Conservation (phyloP, 2,888 invertebrate species). For the Agapetus fuscipes region DNA sequence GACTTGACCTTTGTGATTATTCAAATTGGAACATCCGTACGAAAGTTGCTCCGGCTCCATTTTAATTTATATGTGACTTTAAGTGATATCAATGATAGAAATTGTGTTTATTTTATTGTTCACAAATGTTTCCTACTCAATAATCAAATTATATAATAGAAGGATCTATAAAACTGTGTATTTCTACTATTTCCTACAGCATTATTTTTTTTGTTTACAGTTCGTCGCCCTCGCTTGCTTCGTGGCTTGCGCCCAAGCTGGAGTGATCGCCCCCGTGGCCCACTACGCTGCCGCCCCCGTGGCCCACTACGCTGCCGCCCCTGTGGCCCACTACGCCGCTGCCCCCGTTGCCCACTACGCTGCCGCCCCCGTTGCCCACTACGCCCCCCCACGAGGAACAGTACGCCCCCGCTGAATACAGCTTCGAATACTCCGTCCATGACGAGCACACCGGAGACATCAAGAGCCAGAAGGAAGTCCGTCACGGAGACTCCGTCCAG, state of each 20-base stretch:
- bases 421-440: conserved; percentile 17
- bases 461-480: conserved; percentile 39
- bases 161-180: too few relatives aligned
- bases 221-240: conserved; percentile 13
- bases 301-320: conserved; percentile 10
- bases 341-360: conserved; percentile 10
- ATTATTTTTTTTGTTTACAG: conserved; percentile 6
- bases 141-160: too few relatives aligned
- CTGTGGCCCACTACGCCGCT: conserved; percentile 5
- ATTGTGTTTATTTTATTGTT: too few relatives aligned
- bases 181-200: not conserved
- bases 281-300: conserved; percentile 7
- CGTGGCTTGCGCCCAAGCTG: conserved; percentile 14
- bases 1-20: too few relatives aligned
- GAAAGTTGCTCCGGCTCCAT: too few relatives aligned
- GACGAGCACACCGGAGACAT: conserved; percentile 33
- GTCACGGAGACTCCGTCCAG: conserved; percentile 36
- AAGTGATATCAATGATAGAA: too few relatives aligned
- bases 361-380: conserved; percentile 1
- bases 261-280: conserved; percentile 6
- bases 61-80: too few relatives aligned
- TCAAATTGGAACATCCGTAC: too few relatives aligned
- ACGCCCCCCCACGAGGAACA: not conserved
- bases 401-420: conserved; percentile 10
- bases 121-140: too few relatives aligned